Evolutionary conservation across 2,797 vertebrate genomes (phyloP).

Genomic region (Rhadinocentrus ornatus): DNA sequence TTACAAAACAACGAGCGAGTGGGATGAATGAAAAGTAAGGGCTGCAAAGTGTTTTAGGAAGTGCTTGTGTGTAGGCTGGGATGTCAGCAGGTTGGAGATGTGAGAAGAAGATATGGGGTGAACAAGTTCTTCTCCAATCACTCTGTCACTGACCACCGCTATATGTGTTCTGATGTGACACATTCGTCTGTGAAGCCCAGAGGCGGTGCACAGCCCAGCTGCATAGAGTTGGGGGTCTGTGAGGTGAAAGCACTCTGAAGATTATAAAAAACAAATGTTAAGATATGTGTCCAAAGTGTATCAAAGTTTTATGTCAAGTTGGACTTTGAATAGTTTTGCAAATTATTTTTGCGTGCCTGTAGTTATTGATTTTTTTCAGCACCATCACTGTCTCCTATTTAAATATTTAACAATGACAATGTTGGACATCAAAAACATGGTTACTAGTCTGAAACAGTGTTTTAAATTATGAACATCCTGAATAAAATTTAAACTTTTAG

Average conservation of each 20-base stretch:
- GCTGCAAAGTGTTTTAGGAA: slow-evolving; percentile 30
- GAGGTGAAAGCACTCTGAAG: slow-evolving; percentile 4
- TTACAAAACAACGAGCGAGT: slow-evolving; percentile 11
- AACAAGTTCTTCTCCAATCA: slow-evolving; percentile 46
- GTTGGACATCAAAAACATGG: neutral
- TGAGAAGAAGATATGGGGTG: slow-evolving; percentile 36
- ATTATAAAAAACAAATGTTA: neutral
- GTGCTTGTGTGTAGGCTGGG: slow-evolving; percentile 39
- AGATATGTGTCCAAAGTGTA: too few relatives aligned
- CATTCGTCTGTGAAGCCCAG: slow-evolving; percentile 40
- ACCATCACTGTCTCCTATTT: neutral
- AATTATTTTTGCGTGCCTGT: neutral
- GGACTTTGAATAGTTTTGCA: neutral
- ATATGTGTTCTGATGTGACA: slow-evolving; percentile 48
- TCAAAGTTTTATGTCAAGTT: neutral
- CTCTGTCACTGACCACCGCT: slow-evolving; percentile 44
- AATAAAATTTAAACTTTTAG: neutral
- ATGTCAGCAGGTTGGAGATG: slow-evolving; percentile 42
- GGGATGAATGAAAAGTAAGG: slow-evolving; percentile 28
- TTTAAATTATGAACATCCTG: neutral
- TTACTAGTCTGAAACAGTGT: neutral
- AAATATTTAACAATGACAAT: neutral
- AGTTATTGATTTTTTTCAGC: neutral
- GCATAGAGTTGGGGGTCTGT: slow-evolving; percentile 34
- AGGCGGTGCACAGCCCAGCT: slow-evolving; percentile 32